A percentile compares a stretch with the other conserved stretches of the same genome.
phyloP scores from a whole-genome alignment of 2,113 vertebrate genomes.

The Zosterops borbonicus region DNA sequence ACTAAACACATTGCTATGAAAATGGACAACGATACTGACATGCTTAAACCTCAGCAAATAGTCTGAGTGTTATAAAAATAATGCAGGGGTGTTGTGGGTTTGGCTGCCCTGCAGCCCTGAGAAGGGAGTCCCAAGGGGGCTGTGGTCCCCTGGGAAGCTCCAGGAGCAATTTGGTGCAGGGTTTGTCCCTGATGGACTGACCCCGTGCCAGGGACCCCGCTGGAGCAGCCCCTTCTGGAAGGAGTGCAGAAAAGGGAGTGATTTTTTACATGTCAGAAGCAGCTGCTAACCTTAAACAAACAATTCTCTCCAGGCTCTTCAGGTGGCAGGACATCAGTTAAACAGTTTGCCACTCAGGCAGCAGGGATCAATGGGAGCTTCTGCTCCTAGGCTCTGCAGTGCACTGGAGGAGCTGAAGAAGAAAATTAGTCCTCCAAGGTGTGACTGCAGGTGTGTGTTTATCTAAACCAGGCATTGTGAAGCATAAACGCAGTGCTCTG shows the following conservation, averaged over 20 bases:
- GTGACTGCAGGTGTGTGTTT: background rate
- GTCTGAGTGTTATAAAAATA: no score
- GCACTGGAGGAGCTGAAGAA: background rate
- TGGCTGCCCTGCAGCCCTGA: background rate
- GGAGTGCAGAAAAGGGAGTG: background rate
- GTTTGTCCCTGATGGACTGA: background rate
- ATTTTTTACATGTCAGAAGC: background rate
- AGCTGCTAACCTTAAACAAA: background rate
- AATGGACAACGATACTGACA: background rate
- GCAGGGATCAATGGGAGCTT: background rate
- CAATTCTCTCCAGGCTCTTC: background rate
- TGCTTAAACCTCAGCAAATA: background rate
- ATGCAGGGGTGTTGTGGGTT: background rate
- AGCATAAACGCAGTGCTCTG: background rate
- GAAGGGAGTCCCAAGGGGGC: background rate
- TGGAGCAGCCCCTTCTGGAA: background rate
- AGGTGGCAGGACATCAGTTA: background rate
- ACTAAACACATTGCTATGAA: background rate
- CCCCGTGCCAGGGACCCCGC: fast-evolving
- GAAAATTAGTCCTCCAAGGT: background rate
- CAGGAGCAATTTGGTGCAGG: background rate
- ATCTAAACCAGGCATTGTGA: background rate
- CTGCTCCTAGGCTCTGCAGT: background rate
- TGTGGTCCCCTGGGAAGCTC: background rate
- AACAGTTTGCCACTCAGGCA: background rate